phyloP scores from a whole-genome alignment of 2,797 vertebrate genomes.

The Crocidura indochinensis region DNA sequence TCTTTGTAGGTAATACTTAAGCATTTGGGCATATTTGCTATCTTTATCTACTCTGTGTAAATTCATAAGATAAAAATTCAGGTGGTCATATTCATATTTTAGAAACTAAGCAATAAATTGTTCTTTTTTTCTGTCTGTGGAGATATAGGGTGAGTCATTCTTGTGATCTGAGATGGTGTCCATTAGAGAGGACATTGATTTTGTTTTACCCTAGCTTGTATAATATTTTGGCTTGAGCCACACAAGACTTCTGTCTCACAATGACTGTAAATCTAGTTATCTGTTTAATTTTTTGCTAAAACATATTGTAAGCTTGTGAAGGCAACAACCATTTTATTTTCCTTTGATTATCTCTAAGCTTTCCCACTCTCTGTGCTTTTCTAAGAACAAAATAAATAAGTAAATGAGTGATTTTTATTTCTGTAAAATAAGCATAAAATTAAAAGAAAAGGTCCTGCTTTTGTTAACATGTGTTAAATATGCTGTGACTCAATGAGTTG shows the following conservation, averaged over 20 bases:
- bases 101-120: slow-evolving; percentile 17
- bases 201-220: slow-evolving; percentile 1
- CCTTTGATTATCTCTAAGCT: neutral
- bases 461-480: neutral
- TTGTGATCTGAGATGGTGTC: neutral
- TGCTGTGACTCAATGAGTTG: neutral
- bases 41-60: slow-evolving; percentile 41
- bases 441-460: neutral
- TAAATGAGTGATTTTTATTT: slow-evolving; percentile 29
- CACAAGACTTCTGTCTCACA: neutral
- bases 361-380: slow-evolving; percentile 2
- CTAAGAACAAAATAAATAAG: slow-evolving; percentile 4
- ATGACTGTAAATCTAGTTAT: neutral
- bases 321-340: neutral
- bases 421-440: neutral
- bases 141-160: neutral
- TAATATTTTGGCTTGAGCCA: neutral
- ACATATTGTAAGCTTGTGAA: neutral
- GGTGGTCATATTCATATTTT: slow-evolving; percentile 30
- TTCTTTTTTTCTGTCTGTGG: neutral
- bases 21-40: neutral
- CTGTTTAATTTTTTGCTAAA: neutral
- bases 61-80: slow-evolving; percentile 2
- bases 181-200: neutral
- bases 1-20: slow-evolving; percentile 33